Percentiles rank a stretch among this genome's conserved stretches.
phyloP scores from a whole-genome alignment of 2,797 vertebrate species.

The Falco cherrug region DNA sequence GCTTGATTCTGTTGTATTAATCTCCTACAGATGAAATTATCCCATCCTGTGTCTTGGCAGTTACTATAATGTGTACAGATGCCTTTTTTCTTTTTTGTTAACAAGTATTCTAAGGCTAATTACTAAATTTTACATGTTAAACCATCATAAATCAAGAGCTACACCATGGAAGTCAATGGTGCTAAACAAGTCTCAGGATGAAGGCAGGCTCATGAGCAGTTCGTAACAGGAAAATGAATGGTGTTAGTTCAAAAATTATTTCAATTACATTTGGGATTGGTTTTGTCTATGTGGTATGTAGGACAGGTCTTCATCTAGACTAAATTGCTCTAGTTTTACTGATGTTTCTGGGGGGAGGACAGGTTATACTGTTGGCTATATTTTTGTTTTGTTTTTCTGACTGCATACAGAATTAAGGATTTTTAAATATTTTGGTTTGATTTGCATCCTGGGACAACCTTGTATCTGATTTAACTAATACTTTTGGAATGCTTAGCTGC shows the following conservation, averaged over 20 bases:
- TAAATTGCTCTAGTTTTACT: not conserved
- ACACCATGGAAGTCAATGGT: not conserved
- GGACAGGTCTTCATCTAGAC: not conserved
- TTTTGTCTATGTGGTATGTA: not conserved
- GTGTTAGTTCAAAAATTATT: not conserved
- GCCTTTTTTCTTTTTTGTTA: not conserved
- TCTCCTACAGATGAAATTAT: not conserved
- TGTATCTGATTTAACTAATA: not conserved
- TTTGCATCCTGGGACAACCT: not conserved
- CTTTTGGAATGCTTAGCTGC: not conserved
- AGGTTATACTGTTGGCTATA: not conserved
- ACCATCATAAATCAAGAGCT: not conserved
- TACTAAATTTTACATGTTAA: not conserved
- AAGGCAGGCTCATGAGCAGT: not conserved
- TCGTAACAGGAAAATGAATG: not conserved
- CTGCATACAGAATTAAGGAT: not conserved
- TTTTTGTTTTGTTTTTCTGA: not conserved
- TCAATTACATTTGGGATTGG: not conserved
- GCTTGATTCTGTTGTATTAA: not conserved
- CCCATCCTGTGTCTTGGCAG: not conserved
- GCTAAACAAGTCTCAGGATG: not conserved
- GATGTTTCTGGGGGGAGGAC: not conserved
- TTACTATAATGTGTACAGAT: not conserved
- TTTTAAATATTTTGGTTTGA: not conserved
- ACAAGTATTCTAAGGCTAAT: not conserved